These are phyloP conservation scores for Embiotoca jacksoni DNA, from an alignment of 2,113 vertebrate genomes.

Conservation along the genomic window DNA sequence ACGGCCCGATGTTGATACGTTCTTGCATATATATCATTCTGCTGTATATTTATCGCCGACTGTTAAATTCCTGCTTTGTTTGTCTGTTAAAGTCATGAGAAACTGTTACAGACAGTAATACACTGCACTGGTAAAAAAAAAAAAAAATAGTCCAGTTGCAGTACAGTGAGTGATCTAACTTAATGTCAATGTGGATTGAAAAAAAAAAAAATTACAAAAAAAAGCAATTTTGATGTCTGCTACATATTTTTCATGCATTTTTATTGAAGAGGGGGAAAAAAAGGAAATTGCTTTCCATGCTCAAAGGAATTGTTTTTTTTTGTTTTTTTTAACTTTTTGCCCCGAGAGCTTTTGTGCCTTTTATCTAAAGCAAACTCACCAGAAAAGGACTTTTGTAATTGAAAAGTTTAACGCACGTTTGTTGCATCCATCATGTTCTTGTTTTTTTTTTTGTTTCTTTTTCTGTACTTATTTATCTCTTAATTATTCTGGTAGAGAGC, in stretches of 20 bases:
- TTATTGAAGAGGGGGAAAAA: background rate
- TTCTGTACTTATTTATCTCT: background rate
- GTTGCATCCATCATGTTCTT: conserved; percentile 23
- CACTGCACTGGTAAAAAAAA: background rate
- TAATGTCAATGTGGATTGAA: background rate
- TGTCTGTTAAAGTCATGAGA: no score
- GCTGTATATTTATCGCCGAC: no score
- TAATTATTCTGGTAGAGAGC: background rate
- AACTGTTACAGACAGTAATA: no score
- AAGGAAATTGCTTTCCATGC: conserved; percentile 42
- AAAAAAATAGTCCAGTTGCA: background rate
- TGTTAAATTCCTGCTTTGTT: no score
- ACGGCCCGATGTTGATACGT: no score
- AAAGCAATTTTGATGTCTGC: conserved; percentile 9
- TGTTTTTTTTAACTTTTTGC: conserved; percentile 9
- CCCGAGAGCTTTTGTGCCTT: conserved; percentile 26
- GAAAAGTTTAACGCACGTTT: conserved; percentile 21
- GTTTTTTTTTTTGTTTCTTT: background rate
- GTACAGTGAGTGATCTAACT: background rate
- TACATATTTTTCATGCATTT: conserved; percentile 18
- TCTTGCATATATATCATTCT: no score
- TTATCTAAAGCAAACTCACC: background rate
- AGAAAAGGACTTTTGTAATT: conserved; percentile 17
- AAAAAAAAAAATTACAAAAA: background rate
- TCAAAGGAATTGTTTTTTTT: conserved; percentile 42